Conservation (phyloP, 2,113 vertebrate genomes). For the Gasterosteus nipponicus region DNA sequence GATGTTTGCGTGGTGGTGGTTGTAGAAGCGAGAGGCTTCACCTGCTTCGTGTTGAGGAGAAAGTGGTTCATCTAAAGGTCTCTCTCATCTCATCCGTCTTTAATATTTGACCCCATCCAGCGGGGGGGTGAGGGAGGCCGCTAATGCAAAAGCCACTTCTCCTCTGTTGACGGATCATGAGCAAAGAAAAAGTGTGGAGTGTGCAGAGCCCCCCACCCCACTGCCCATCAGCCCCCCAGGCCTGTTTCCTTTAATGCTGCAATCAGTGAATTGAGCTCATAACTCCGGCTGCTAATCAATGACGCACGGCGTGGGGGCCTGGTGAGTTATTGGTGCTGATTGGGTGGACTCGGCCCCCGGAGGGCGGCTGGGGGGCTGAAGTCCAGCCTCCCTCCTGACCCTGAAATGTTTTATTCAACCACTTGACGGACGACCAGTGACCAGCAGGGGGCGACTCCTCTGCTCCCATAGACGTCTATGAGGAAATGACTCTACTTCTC, state of each 20-base stretch:
- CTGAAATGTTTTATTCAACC: too few relatives aligned
- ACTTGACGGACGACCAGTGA: too few relatives aligned
- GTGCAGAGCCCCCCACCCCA: slow-evolving; percentile 51
- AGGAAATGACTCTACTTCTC: too few relatives aligned
- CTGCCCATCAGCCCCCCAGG: slow-evolving; percentile 81
- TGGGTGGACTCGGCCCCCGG: slow-evolving; percentile 35
- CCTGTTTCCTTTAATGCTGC: slow-evolving; percentile 84
- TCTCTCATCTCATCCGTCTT: slow-evolving; percentile 32
- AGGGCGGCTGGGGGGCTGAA: background rate
- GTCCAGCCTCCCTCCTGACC: too few relatives aligned
- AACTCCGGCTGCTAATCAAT: slow-evolving; percentile 82
- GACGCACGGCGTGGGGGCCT: slow-evolving; percentile 51
- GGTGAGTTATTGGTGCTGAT: slow-evolving; percentile 65
- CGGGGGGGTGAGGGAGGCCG: too few relatives aligned
- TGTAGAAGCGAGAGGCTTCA: too few relatives aligned
- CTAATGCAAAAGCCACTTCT: slow-evolving; percentile 66
- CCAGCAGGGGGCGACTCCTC: too few relatives aligned
- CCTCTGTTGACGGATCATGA: slow-evolving; percentile 65
- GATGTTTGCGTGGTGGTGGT: too few relatives aligned
- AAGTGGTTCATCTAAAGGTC: background rate
- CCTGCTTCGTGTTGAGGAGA: too few relatives aligned
- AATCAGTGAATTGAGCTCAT: slow-evolving; percentile 89
- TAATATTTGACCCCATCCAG: slow-evolving; percentile 54
- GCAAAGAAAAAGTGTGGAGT: slow-evolving; percentile 70
- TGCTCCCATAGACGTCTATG: too few relatives aligned